Conservation (phyloP, 2,888 invertebrate genomes). For the Parnassius mnemosyne region DNA sequence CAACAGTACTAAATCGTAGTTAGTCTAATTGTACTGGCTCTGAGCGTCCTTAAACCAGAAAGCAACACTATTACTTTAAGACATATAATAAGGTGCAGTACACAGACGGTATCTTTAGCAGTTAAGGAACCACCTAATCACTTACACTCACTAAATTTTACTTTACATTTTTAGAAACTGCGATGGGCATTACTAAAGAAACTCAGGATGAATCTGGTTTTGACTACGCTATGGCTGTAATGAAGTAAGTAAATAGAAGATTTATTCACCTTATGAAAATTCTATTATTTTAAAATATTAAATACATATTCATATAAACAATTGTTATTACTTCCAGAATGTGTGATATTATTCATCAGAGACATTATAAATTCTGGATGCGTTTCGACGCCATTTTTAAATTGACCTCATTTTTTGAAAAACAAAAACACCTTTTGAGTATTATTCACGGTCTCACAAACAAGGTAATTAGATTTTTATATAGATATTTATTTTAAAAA, state of each 20-base stretch:
- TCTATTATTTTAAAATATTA: background rate
- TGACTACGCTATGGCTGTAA: slow-evolving; percentile 91
- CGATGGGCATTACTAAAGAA: slow-evolving; percentile 90
- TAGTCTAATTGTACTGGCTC: too few relatives aligned
- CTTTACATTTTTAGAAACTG: slow-evolving; percentile 81
- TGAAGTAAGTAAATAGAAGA: slow-evolving; percentile 75
- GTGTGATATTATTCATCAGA: slow-evolving; percentile 90
- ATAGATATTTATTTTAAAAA: background rate
- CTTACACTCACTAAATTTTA: too few relatives aligned
- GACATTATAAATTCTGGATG: slow-evolving; percentile 88
- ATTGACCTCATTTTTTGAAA: slow-evolving; percentile 83
- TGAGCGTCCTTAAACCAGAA: too few relatives aligned
- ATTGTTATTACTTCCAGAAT: slow-evolving; percentile 65
- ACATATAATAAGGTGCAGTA: too few relatives aligned
- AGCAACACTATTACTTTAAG: too few relatives aligned
- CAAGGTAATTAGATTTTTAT: slow-evolving; percentile 69
- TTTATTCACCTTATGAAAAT: background rate
- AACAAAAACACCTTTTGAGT: slow-evolving; percentile 83
- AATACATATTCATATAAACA: background rate
- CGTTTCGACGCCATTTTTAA: slow-evolving; percentile 87
- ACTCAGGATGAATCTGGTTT: slow-evolving; percentile 86
- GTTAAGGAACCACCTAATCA: too few relatives aligned
- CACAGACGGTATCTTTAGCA: too few relatives aligned
- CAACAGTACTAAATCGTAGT: too few relatives aligned
- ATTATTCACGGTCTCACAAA: slow-evolving; percentile 89